A percentile compares a stretch with the other conserved stretches of the same genome.
Evolutionary conservation across 2,888 invertebrate genomes (phyloP).

Genomic region (Oligia strigilis): DNA sequence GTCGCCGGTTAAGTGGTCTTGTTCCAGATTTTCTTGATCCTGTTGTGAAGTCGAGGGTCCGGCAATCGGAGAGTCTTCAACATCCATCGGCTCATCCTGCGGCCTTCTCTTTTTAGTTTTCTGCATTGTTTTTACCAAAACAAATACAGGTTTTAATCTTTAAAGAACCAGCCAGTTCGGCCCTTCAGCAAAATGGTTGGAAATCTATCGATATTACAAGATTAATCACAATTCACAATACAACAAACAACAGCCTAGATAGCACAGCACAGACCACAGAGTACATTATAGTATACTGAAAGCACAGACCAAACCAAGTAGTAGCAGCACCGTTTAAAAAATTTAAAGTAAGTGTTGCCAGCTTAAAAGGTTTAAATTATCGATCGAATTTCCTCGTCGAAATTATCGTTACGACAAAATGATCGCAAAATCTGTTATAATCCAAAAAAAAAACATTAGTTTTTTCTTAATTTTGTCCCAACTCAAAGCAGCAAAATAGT

Average conservation of each 20-base stretch:
- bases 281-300: too few relatives aligned
- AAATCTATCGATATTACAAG: not conserved
- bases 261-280: not conserved
- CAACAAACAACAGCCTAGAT: not conserved
- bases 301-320: not conserved
- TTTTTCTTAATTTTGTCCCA: too few relatives aligned
- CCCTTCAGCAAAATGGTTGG: not conserved
- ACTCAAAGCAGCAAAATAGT: too few relatives aligned
- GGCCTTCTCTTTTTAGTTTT: constrained; percentile 77
- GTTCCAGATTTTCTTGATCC: constrained; percentile 46
- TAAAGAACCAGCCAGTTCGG: not conserved
- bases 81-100: constrained; percentile 84
- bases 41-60: constrained; percentile 62
- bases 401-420: not conserved
- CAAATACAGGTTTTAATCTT: not conserved
- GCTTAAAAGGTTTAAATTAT: not conserved
- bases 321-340: not conserved
- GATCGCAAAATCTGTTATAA: not conserved
- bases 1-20: constrained; percentile 69
- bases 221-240: not conserved
- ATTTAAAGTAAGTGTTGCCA: not conserved
- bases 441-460: too few relatives aligned
- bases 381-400: not conserved
- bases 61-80: constrained; percentile 75
- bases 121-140: constrained; percentile 72